Evolutionary conservation across 64 coral and sea anemone species (phyloP).

Genomic region (Astreopora myriophthalma): DNA sequence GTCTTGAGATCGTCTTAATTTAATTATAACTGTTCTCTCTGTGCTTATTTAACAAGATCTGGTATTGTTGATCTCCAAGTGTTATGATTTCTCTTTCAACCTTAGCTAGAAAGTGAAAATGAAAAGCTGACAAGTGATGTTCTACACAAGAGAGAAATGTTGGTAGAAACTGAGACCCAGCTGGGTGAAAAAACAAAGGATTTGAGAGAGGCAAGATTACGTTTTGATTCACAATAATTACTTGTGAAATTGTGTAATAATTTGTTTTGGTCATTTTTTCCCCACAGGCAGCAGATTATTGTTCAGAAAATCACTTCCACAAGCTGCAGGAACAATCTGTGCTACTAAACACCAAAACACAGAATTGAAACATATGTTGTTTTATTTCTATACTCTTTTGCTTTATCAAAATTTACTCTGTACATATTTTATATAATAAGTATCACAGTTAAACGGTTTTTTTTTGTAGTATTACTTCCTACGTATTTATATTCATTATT

Average conservation of each 20-base stretch:
- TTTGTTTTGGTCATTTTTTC: neutral
- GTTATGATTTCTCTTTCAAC: neutral
- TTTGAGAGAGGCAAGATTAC: conserved; percentile 29
- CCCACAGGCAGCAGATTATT: conserved; percentile 46
- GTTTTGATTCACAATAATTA: neutral
- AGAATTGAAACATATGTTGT: neutral
- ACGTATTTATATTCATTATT: too few species aligned
- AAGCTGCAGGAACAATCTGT: conserved; percentile 42
- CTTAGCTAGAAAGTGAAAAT: conserved; percentile 86
- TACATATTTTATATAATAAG: conserved; percentile 1
- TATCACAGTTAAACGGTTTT: too few species aligned
- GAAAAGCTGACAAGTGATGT: conserved; percentile 68
- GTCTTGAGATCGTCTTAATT: too few species aligned
- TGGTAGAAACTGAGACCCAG: conserved; percentile 56
- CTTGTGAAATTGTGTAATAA: neutral
- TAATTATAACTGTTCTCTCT: too few species aligned
- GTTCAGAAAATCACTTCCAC: conserved; percentile 7
- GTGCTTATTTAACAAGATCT: too few species aligned
- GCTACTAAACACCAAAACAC: neutral
- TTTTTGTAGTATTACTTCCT: too few species aligned
- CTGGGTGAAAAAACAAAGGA: conserved; percentile 14
- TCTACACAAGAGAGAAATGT: conserved; percentile 70
- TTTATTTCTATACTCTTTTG: neutral
- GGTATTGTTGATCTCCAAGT: too few species aligned
- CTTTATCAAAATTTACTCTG: conserved; percentile 25